These are phyloP conservation scores for Tapirus indicus DNA, from an alignment of 2,797 vertebrate species.

Conservation along the genomic window DNA sequence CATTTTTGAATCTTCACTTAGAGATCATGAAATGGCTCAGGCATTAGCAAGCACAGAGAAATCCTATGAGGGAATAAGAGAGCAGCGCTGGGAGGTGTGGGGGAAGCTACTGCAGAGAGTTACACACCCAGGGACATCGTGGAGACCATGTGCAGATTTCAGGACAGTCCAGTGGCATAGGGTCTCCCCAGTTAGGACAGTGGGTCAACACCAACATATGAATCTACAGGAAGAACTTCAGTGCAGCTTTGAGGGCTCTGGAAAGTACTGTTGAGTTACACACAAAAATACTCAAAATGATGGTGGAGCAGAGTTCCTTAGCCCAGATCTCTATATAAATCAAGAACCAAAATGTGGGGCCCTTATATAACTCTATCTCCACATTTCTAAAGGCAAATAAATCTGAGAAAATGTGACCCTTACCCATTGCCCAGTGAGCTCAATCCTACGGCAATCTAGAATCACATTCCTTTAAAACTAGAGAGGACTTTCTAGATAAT, in stretches of 20 bases:
- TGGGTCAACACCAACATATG: background rate
- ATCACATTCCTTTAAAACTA: background rate
- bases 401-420: background rate
- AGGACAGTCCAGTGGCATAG: background rate
- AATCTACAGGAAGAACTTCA: background rate
- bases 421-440: background rate
- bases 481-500: background rate
- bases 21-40: background rate
- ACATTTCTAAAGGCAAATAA: background rate
- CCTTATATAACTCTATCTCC: background rate
- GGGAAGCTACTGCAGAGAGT: background rate
- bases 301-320: background rate
- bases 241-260: background rate
- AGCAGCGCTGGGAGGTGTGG: background rate
- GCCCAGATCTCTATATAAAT: background rate
- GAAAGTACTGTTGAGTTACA: background rate
- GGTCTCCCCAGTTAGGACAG: background rate
- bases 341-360: background rate
- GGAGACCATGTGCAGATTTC: background rate
- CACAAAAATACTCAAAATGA: background rate
- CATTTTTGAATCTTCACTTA: background rate
- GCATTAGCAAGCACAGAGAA: background rate
- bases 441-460: background rate
- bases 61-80: background rate
- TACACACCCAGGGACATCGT: accelerated